Evolutionary conservation across 1,140 invertebrate genomes (phyloP).

Genomic region (Drosophila funebris): DNA sequence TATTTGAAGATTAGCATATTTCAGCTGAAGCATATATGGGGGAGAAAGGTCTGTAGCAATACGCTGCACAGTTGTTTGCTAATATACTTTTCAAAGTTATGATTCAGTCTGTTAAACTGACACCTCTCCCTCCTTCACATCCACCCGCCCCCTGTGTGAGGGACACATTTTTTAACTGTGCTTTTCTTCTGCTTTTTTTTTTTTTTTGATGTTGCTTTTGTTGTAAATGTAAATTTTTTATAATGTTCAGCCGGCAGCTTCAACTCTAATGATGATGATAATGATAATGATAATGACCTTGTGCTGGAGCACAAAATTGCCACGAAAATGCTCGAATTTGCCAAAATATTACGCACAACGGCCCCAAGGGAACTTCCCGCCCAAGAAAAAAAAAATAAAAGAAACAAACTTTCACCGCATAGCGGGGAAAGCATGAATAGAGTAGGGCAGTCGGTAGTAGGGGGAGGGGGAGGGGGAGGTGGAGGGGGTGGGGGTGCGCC

Average conservation of each 20-base stretch:
- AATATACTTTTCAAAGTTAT: slow-evolving; percentile 31
- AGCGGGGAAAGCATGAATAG: background rate
- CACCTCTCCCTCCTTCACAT: background rate
- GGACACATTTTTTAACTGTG: slow-evolving; percentile 15
- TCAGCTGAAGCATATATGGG: background rate
- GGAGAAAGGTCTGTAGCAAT: background rate
- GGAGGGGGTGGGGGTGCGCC: background rate
- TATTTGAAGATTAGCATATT: slow-evolving; percentile 32
- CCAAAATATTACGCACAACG: slow-evolving; percentile 30
- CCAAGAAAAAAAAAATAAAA: slow-evolving; percentile 20
- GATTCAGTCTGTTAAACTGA: slow-evolving; percentile 23
- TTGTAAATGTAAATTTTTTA: slow-evolving; percentile 36
- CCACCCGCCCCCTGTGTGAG: background rate
- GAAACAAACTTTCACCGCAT: slow-evolving; percentile 38
- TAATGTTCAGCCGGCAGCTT: slow-evolving; percentile 32
- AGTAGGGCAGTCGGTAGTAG: background rate
- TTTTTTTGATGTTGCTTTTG: background rate
- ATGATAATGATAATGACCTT: slow-evolving; percentile 53
- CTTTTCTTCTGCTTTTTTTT: background rate
- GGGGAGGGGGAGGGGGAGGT: background rate
- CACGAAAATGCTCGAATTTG: slow-evolving; percentile 48
- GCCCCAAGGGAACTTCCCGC: slow-evolving; percentile 6
- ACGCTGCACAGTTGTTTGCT: slow-evolving; percentile 26
- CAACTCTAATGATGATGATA: slow-evolving; percentile 42
- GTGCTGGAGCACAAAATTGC: slow-evolving; percentile 36